Base-by-base conservation (phyloP, 2,888 invertebrate species). In the Formica aserva region DNA sequence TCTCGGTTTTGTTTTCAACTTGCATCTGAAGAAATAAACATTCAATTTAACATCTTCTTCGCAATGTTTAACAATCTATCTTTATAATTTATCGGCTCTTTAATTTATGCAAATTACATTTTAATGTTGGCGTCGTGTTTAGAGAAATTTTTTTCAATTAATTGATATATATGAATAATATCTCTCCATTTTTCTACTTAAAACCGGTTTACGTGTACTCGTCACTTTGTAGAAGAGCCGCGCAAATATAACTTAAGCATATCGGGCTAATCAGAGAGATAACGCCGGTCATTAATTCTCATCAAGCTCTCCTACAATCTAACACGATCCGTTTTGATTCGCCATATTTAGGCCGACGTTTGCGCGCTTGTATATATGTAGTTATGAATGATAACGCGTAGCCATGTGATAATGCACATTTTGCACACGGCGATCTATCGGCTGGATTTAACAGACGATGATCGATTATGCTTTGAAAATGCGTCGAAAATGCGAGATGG, bases 401-500 rank as follows among this genome's bases (percentile, higher is more conserved):
- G 13, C 38, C 74, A 38, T 8, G 29, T 18, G 80, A 81, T 84
- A 84, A 81, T 84, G 83, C 72, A 81, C 52, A 48, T 80, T 80
- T 48, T 32, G 63, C 80, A 32, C 74, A 35, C 60, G 45, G 57
- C 41, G 72, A 65, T 80, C 81, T 81, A 81, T 84, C 62, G 66
- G 52, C 35, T 48, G n/a, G 66, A 60, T 41, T 74, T 57, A 35
- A 83, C 71, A 65, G 38, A 63, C 71, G 81, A 83, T 71, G 78
- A 78, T 72, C 63, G 83, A 82, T 80, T 22, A 48, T 35, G 63
- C 69, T 63, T 69, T 52, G 52, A 52, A 52, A n/a, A 52, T 52
- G 52, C 52, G 81, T 83, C 83, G 80, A 83, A 81, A 82, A 55
- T 48, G 41, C 71, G 65, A 83, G 57, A 82, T 82, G 13, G 26